Percentiles rank a stretch among this genome's conserved stretches.
Conservation (phyloP, 1,140 invertebrate species). For the Drosophila eugracilis region DNA sequence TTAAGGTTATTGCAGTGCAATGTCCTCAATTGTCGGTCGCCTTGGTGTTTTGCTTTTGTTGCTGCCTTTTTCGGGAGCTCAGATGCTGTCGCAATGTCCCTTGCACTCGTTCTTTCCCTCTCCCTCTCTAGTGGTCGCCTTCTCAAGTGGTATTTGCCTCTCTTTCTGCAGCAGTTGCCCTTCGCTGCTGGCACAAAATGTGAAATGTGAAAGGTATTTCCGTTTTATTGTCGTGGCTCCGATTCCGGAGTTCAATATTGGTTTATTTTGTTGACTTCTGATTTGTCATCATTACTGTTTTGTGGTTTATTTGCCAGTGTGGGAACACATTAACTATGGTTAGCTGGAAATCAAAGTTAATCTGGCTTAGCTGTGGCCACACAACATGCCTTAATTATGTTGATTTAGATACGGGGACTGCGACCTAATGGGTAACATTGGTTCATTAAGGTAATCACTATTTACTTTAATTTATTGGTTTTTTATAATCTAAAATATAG, state of each 20-base stretch:
- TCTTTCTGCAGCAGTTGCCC: conserved; percentile 50
- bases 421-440: not conserved
- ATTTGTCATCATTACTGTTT: conserved; percentile 44
- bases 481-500: too few species aligned
- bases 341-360: conserved; percentile 23
- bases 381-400: conserved; percentile 22
- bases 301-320: conserved; percentile 19
- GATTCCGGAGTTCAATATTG: conserved; percentile 49
- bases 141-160: conserved; percentile 4
- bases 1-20: conserved; percentile 81
- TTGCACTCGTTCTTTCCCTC: conserved; percentile 32
- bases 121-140: not conserved
- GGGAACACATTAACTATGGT: conserved; percentile 31
- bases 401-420: not conserved
- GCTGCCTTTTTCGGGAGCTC: conserved; percentile 62
- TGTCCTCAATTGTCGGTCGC: conserved; percentile 77
- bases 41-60: conserved; percentile 57
- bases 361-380: conserved; percentile 2
- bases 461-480: too few species aligned
- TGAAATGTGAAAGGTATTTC: conserved; percentile 74
- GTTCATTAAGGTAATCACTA: not conserved
- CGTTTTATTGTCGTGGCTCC: conserved; percentile 50
- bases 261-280: conserved; percentile 41
- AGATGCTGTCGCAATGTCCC: conserved; percentile 66
- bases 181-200: conserved; percentile 49